A percentile compares a stretch with the other conserved stretches of the same genome.
These are phyloP conservation scores for Ctenosaura bakeri DNA, from an alignment of 2,797 vertebrate genomes.

Conservation along the genomic window DNA sequence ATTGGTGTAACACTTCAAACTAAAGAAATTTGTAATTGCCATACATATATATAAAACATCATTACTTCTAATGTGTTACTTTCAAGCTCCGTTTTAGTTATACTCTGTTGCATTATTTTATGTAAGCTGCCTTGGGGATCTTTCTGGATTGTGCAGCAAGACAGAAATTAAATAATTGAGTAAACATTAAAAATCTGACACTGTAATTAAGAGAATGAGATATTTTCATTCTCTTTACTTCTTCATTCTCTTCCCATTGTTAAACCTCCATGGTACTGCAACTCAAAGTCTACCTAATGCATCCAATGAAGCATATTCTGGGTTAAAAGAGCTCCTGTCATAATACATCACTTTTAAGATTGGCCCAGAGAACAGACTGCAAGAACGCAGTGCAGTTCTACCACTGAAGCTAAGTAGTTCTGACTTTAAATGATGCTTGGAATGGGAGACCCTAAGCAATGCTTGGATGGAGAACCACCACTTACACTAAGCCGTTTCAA, in stretches of 20 bases:
- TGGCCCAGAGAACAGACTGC: not conserved
- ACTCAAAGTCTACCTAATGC: not conserved
- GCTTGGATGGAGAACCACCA: not conserved
- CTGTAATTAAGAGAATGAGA: not conserved
- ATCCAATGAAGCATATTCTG: not conserved
- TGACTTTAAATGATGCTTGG: not conserved
- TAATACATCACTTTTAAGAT: not conserved
- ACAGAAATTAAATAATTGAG: not conserved
- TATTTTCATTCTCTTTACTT: not conserved
- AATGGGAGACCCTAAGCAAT: not conserved
- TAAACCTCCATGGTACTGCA: not conserved
- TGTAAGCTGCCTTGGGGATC: not conserved
- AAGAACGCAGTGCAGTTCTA: not conserved
- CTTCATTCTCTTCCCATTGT: not conserved
- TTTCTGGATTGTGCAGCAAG: not conserved
- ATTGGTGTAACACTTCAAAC: too few species aligned
- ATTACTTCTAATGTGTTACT: not conserved
- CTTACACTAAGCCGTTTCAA: not conserved
- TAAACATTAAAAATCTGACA: not conserved
- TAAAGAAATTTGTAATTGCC: too few species aligned
- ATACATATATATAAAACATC: not conserved
- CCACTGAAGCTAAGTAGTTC: not conserved
- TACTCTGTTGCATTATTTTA: not conserved
- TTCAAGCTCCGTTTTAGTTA: not conserved
- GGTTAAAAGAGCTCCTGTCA: not conserved